Base-by-base conservation (phyloP, 2,888 invertebrate species). In the Habroteleia sp. region DNA sequence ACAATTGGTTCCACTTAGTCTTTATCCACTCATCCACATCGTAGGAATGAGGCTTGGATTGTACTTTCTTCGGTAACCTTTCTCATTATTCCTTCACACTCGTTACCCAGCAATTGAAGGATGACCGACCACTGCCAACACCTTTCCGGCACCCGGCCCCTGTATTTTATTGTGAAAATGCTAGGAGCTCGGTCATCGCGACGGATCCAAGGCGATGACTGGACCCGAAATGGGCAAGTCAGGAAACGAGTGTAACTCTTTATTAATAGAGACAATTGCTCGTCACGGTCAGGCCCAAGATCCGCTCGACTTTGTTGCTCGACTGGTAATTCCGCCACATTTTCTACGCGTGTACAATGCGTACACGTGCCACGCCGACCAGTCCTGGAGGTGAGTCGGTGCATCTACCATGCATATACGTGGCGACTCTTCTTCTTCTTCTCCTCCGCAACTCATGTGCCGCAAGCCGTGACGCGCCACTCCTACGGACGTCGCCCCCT, bases 211-310 rank as follows among this genome's bases (percentile, higher is more conserved):
- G 13, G 50, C 71, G 71, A 75, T 76, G 73, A 74, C 66, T 72
- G 65, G 56, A 66, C 42, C 62, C 7, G 1, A 81, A 73, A 77
- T 83, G 85, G 87, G 87, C 83, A 84, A 82, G 85, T 84, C 87
- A 83, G 87, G 86, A 87, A 87, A 84, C 86, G 84, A 82, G 83
- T 78, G 81, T 85, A 84, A 69, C 42, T 77, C 74, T 63, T 82
- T 83, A 83, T 84, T 84, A 85, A 84, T 83, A 83, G 83, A 80
- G 80, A 81, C 82, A 84, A 84, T 84, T 80, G 62, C 35, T 23
- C 66, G 80, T 52, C 31, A 52, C 27, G 69, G 60, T 82, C 79
- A 80, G 83, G 80, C 82, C 84, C 83, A 81, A 63, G 62, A 65
- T 75, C 44, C 56, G 56, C 31, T 63, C 69, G 60, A 20, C 11